These are phyloP conservation scores for Grus americana DNA, from an alignment of 2,113 vertebrate species.

Conservation along the genomic window DNA sequence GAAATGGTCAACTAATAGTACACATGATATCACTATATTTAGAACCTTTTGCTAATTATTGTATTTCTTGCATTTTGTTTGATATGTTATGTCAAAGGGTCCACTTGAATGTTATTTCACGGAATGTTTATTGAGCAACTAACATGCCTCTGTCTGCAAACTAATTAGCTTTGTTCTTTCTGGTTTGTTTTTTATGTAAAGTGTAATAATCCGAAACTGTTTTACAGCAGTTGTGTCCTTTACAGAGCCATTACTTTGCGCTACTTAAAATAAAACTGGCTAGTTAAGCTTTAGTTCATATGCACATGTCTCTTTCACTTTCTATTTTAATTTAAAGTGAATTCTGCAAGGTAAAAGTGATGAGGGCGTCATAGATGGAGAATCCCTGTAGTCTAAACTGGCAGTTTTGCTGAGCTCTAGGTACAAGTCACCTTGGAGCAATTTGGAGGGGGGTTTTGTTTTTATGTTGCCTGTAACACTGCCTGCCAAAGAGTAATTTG, in stretches of 20 bases:
- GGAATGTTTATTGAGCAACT: conserved; percentile 30
- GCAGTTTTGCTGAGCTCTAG: conserved; percentile 70
- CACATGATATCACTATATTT: background rate
- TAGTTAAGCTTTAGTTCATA: conserved; percentile 60
- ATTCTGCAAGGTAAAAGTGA: conserved; percentile 63
- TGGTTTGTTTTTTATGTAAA: conserved; percentile 57
- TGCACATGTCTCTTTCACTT: background rate
- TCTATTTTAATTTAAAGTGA: conserved; percentile 67
- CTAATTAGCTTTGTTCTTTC: conserved; percentile 68
- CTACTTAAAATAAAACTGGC: conserved; percentile 65
- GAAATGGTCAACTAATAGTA: background rate
- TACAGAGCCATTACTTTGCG: conserved; percentile 27
- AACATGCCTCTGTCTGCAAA: conserved; percentile 53
- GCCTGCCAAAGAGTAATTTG: conserved; percentile 60
- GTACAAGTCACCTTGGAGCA: conserved; percentile 55
- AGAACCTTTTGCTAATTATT: background rate
- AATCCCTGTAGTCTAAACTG: conserved; percentile 74
- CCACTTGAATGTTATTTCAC: conserved; percentile 33
- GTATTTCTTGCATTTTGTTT: conserved; percentile 10
- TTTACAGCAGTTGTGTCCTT: conserved; percentile 59
- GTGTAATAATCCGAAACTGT: conserved; percentile 64
- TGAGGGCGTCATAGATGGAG: conserved; percentile 62
- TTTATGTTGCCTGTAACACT: conserved; percentile 13
- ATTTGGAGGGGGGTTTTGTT: conserved; percentile 25
- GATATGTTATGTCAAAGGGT: conserved; percentile 1